phyloP scores from a whole-genome alignment of 2,888 invertebrate genomes.

The Trichopria drosophilae region DNA sequence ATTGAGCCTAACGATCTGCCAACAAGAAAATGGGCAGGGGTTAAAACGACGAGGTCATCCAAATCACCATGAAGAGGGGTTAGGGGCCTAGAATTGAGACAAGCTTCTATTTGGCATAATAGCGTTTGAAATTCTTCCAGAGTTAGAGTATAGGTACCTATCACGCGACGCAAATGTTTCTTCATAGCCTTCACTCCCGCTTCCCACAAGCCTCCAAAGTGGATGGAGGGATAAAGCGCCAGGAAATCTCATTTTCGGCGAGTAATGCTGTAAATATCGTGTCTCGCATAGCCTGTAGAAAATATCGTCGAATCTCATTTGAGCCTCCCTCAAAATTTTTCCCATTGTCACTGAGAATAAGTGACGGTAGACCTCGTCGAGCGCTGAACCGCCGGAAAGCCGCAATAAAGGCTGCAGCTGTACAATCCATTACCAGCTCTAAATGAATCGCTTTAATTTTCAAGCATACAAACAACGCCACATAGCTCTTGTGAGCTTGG shows the following conservation, averaged over 20 bases:
- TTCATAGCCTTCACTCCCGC: too few species aligned
- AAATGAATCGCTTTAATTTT: conserved; percentile 36
- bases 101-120: conserved; percentile 31
- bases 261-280: too few species aligned
- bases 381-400: conserved; percentile 36
- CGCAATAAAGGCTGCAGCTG: conserved; percentile 36
- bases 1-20: conserved; percentile 29
- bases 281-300: too few species aligned
- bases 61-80: conserved; percentile 19
- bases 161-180: conserved; percentile 36
- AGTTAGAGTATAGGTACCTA: conserved; percentile 33
- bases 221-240: conserved; percentile 42
- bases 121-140: conserved; percentile 37
- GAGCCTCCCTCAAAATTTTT: conserved; percentile 44
- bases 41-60: conserved; percentile 28
- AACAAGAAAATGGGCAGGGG: conserved; percentile 38
- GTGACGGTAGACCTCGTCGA: conserved; percentile 32
- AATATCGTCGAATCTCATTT: too few species aligned
- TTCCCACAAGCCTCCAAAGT: conserved; percentile 43
- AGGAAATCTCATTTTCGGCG: too few species aligned
- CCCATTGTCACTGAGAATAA: conserved; percentile 41
- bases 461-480: conserved; percentile 41
- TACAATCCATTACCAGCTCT: too few species aligned
- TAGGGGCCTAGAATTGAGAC: conserved; percentile 34
- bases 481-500: conserved; percentile 33